Percentiles rank a stretch among this genome's conserved stretches.
These are phyloP conservation scores for Ptyas mucosa DNA, from an alignment of 2,113 vertebrate genomes.

Conservation along the genomic window DNA sequence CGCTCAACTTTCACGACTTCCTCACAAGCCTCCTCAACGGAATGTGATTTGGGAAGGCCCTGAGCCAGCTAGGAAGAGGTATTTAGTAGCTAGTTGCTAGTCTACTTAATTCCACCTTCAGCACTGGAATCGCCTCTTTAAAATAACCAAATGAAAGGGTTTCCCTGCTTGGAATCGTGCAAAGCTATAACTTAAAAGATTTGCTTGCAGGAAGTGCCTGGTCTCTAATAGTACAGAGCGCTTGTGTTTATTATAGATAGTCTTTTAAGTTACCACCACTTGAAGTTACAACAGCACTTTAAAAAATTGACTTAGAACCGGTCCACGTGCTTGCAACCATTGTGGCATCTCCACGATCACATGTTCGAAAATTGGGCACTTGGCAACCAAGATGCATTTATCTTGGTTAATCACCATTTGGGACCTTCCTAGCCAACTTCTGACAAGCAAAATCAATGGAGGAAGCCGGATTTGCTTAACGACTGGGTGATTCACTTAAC, in stretches of 20 bases:
- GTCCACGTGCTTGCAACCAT: neutral
- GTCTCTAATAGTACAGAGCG: neutral
- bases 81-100: neutral
- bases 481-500: neutral
- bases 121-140: neutral
- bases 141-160: neutral
- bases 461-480: neutral
- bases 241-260: neutral
- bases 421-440: neutral
- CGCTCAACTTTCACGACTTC: neutral
- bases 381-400: neutral
- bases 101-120: neutral
- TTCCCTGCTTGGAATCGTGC: neutral
- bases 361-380: neutral
- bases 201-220: neutral
- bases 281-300: neutral
- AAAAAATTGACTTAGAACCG: neutral
- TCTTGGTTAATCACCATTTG: neutral
- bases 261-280: neutral
- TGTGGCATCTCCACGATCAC: neutral
- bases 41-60: neutral
- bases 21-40: neutral
- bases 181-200: neutral
- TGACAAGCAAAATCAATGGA: neutral
- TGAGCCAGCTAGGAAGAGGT: neutral